Percentiles rank a stretch among this genome's conserved stretches.
These are phyloP conservation scores for Lophochroa leadbeateri DNA, from an alignment of 2,113 vertebrate genomes.

Conservation along the genomic window DNA sequence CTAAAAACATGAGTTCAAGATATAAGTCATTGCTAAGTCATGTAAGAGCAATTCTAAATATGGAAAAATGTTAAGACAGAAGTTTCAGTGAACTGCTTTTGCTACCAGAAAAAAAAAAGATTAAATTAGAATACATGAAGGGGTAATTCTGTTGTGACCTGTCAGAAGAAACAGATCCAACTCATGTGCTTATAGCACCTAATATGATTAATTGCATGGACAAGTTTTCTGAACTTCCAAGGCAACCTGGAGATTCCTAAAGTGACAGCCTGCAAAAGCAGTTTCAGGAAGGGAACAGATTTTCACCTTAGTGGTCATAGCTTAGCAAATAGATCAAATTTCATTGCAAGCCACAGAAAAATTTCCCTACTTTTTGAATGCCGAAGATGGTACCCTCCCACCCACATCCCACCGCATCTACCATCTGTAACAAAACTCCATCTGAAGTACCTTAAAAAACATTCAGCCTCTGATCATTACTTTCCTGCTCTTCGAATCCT, in stretches of 20 bases:
- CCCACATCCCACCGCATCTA: not conserved
- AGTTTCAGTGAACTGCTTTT: not conserved
- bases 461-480: slow-evolving; percentile 5
- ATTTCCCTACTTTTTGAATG: not conserved
- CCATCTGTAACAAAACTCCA: not conserved
- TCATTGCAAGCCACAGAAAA: not conserved
- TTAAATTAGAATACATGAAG: not conserved
- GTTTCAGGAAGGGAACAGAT: not conserved
- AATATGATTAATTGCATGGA: not conserved
- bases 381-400: not conserved
- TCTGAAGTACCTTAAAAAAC: not conserved
- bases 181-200: not conserved
- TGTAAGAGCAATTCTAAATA: not conserved
- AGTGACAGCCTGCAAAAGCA: not conserved
- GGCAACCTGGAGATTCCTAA: not conserved
- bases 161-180: not conserved
- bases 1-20: not conserved
- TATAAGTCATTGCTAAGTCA: not conserved
- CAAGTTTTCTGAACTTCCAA: not conserved
- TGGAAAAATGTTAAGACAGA: not conserved
- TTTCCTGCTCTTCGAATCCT: slow-evolving; percentile 20
- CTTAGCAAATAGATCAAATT: not conserved
- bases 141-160: not conserved
- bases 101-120: not conserved
- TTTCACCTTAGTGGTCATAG: not conserved